A percentile compares a stretch with the other conserved stretches of the same genome.
Evolutionary conservation across 2,113 vertebrate species (phyloP).

Genomic region (Chrysochloris asiatica): DNA sequence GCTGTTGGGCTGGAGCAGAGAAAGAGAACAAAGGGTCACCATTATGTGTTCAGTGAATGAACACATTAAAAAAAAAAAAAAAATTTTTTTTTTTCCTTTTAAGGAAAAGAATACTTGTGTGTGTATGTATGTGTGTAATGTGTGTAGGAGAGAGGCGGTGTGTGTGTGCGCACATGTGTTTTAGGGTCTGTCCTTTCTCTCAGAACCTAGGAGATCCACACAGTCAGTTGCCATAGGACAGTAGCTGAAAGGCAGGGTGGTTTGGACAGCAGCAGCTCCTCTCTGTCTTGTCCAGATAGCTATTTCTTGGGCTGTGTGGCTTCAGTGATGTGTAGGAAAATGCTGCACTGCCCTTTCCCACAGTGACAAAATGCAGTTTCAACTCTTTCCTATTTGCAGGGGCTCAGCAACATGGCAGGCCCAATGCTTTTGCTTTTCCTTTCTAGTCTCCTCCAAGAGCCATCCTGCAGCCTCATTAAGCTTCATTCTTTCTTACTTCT

Average conservation of each 20-base stretch:
- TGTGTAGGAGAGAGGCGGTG: background rate
- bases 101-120: conserved; percentile 40
- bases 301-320: background rate
- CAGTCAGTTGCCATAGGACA: background rate
- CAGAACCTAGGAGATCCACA: background rate
- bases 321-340: background rate
- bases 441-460: background rate
- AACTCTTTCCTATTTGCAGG: background rate
- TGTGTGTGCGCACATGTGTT: background rate
- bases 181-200: conserved; percentile 32
- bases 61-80: too few species aligned
- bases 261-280: background rate
- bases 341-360: background rate
- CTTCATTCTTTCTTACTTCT: background rate
- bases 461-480: background rate
- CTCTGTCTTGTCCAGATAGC: background rate
- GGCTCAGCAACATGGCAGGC: background rate
- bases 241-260: background rate
- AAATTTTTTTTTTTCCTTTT: conserved; percentile 29
- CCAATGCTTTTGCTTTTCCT: background rate
- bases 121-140: background rate
- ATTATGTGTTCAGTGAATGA: conserved; percentile 68
- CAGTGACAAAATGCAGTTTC: background rate
- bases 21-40: conserved; percentile 65
- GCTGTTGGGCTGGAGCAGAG: conserved; percentile 26